Evolutionary conservation across 2,888 invertebrate genomes (phyloP), one percentile per base, ranked within the genome.

Genomic region (Sphinx pinastri): DNA sequence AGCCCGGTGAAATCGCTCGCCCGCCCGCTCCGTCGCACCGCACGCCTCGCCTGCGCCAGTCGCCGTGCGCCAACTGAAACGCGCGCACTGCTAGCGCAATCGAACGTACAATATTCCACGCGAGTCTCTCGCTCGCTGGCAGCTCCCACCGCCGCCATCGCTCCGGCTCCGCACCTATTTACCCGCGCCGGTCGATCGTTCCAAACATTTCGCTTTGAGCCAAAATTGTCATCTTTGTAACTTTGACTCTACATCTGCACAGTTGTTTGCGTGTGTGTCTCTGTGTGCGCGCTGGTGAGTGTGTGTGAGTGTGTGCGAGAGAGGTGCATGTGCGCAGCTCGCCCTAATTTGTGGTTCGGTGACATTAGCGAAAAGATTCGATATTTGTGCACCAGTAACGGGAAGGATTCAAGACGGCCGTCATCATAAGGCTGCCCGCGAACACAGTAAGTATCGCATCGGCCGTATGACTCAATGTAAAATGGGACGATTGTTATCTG

Each of bases 1-100:
- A 91, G 91, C 92, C 91, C 93, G 92, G 93, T 93, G 93, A 93
- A 93, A 94, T 93, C 93, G 92, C 91, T 90, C 91, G 91, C 90
- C 91, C 92, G 91, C 92, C 92, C 92, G 91, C 91, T 84, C 86
- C 91, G 88, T 83, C 91, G 87, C 91, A 87, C 90, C 91, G 87
- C 92, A 85, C 89, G 90, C 92, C 93, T 91, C 84, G 92, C 91
- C 92, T 91, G 93, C 92, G 92, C 94, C 92, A 93, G 93, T 93
- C 93, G 92, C 91, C 88, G 90, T 93, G 93, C 93, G 93, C 93
- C 93, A 92, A 93, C 93, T 91, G 94, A 91, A 93, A 92, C 93
- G 94, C 92, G 92, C 93, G 93, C 94, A 93, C 93, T 88, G 90
- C 88, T 91, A 89, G 89, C 88, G 90, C 92, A 88, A 91, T 91